Conservation (phyloP, 2,113 vertebrate species). For the Takifugu bimaculatus region DNA sequence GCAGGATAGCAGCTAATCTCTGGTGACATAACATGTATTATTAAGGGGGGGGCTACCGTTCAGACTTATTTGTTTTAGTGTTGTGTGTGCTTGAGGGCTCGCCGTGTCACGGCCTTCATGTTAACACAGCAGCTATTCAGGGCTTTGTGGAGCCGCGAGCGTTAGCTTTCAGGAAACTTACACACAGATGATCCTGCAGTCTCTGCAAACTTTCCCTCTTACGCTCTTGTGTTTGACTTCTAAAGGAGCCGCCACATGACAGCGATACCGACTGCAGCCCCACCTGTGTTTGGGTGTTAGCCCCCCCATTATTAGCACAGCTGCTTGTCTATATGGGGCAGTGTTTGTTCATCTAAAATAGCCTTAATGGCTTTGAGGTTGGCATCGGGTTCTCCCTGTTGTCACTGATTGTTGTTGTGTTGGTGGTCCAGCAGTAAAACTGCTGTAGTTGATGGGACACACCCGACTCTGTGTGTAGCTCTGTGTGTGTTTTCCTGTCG, state of each 20-base stretch:
- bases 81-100: not conserved
- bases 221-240: conserved; percentile 33
- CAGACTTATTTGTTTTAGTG: conserved; percentile 7
- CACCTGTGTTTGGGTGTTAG: conserved; percentile 56
- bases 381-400: conserved; percentile 17
- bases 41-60: not conserved
- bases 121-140: conserved; percentile 17
- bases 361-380: conserved; percentile 34
- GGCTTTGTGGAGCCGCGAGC: conserved; percentile 37
- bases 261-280: conserved; percentile 53
- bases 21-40: conserved; percentile 23
- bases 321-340: conserved; percentile 51
- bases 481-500: too few relatives aligned
- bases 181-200: conserved; percentile 16
- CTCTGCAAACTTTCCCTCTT: conserved; percentile 29
- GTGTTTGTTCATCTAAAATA: conserved; percentile 56
- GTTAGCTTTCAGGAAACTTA: conserved; percentile 17
- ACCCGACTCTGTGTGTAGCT: too few relatives aligned
- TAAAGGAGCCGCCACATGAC: conserved; percentile 45
- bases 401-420: conserved; percentile 29
- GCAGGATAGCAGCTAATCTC: conserved; percentile 19
- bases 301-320: conserved; percentile 45
- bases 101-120: conserved; percentile 12
- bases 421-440: conserved; percentile 8
- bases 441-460: too few relatives aligned